Conservation (phyloP, 2,113 vertebrate species). For the Otus sunia region DNA sequence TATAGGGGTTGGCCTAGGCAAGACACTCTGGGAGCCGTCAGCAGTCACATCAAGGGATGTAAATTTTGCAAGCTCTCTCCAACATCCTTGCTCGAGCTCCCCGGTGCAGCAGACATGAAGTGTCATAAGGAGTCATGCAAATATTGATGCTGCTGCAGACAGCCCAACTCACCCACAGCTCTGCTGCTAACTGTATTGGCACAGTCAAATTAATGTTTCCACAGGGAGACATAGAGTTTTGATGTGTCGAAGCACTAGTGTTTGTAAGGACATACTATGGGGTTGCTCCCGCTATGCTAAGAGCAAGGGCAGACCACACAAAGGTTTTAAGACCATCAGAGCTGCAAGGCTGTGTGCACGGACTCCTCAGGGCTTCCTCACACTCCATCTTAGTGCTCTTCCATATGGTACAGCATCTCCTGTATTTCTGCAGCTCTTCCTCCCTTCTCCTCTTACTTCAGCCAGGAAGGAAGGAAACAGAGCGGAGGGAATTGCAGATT, state of each 20-base stretch:
- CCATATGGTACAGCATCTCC: fast-evolving
- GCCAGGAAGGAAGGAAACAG: neutral
- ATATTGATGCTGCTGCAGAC: neutral
- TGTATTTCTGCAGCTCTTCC: neutral
- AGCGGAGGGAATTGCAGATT: neutral
- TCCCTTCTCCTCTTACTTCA: neutral
- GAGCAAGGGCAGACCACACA: neutral
- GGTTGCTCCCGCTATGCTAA: neutral
- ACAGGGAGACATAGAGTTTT: neutral
- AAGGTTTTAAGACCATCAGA: neutral
- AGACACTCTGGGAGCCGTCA: neutral
- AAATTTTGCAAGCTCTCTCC: neutral
- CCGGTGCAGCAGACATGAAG: neutral
- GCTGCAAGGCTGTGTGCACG: neutral
- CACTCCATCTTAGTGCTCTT: neutral
- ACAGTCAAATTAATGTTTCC: neutral
- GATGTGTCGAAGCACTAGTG: neutral
- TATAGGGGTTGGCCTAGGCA: neutral
- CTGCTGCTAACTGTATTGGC: neutral
- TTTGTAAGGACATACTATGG: neutral
- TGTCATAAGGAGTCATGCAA: neutral
- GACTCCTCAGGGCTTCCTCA: neutral
- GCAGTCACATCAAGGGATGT: neutral
- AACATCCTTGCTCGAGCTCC: neutral
- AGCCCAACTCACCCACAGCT: neutral